phyloP scores from a whole-genome alignment of 2,797 vertebrate genomes.

The Macropus fuliginosus region DNA sequence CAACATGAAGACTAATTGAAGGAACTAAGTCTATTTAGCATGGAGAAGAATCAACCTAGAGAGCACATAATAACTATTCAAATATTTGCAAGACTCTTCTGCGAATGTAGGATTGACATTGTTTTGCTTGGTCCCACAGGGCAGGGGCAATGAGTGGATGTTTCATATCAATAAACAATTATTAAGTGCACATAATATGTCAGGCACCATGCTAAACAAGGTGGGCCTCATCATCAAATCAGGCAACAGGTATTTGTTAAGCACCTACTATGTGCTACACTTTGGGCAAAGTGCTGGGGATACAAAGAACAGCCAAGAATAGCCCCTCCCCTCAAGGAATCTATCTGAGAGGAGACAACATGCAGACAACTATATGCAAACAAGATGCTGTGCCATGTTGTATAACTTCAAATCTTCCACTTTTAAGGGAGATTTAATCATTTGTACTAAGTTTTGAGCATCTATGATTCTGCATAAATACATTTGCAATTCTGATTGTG shows the following conservation, averaged over 20 bases:
- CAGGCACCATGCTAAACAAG: background rate
- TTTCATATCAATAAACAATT: background rate
- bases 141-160: background rate
- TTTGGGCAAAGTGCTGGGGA: background rate
- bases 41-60: background rate
- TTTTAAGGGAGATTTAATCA: background rate
- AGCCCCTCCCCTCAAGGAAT: background rate
- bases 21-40: background rate
- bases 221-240: background rate
- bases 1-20: background rate
- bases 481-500: constrained; percentile 54
- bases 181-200: background rate
- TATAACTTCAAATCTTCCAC: constrained; percentile 42
- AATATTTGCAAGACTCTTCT: background rate
- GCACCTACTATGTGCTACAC: background rate
- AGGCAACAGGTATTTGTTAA: background rate
- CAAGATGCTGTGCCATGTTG: background rate
- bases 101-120: background rate
- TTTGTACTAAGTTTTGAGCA: constrained; percentile 38
- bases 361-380: background rate
- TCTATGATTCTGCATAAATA: constrained; percentile 53
- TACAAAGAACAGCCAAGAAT: background rate
- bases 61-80: background rate
- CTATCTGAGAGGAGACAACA: background rate
- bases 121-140: background rate